Percentiles rank a stretch among this genome's conserved stretches.
Conservation (phyloP, 2,113 vertebrate species). For the Hippoglossus stenolepis region DNA sequence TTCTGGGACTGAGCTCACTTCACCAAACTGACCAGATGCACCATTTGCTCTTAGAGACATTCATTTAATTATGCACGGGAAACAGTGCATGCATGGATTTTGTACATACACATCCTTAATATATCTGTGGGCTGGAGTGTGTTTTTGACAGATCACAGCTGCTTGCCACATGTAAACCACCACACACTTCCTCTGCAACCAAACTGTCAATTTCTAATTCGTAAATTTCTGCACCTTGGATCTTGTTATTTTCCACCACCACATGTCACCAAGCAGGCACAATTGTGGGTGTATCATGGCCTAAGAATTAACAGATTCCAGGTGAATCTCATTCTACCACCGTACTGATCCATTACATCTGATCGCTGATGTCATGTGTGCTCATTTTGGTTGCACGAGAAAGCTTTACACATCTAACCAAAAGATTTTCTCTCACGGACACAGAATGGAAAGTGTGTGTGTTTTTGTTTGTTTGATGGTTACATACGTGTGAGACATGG, state of each 20-base stretch:
- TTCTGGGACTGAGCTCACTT: neutral
- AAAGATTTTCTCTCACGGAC: neutral
- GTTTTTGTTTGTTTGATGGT: constrained; percentile 20
- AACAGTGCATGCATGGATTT: no score
- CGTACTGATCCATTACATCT: constrained; percentile 1
- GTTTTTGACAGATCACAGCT: neutral
- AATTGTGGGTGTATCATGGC: neutral
- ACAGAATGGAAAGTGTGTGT: neutral
- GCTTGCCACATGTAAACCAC: neutral
- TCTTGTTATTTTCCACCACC: neutral
- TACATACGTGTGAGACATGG: neutral
- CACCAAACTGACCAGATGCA: neutral
- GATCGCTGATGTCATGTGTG: constrained; percentile 11
- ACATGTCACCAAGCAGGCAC: neutral
- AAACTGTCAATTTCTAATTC: neutral
- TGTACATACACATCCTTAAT: neutral
- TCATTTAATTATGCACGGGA: neutral
- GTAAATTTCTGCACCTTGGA: neutral
- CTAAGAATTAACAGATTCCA: neutral
- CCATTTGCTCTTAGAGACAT: neutral
- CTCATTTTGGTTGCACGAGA: constrained; percentile 27
- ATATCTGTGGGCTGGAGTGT: neutral
- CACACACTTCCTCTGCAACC: constrained; percentile 11
- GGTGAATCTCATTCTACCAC: neutral
- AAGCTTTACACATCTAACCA: constrained; percentile 2